Evolutionary conservation across 1,140 invertebrate species (phyloP), one percentile per base, ranked within the genome.

Genomic region (Tachypleus tridentatus): DNA sequence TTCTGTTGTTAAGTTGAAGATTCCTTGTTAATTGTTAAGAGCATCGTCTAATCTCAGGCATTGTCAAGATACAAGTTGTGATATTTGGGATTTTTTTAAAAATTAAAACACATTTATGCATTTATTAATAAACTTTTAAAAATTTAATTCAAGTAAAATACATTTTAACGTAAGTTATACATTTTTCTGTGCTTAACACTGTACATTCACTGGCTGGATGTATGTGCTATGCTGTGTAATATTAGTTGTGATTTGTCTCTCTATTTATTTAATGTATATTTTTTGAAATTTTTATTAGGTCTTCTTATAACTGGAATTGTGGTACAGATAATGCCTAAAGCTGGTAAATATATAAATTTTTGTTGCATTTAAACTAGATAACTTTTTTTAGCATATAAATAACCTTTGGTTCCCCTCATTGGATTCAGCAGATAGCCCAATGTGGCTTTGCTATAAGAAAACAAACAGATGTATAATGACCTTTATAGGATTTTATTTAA

Each of bases 231-330:
- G 29, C n/a, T 54, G n/a, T 54, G n/a, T 54, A 54, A 54, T 9
- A 54, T 3, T 54, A 8, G 4, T 3, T 54, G 53, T 9, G 4
- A 61, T 69, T 51, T 9, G 9, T 58, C 0, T 8, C 49, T 11
- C 6, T 51, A 10, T 67, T 49, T 29, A 9, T 8, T 2, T 9
- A 57, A 62, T 51, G 7, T 29, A 57, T 4, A 50, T 59, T 73
- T 68, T 66, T 61, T 70, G 29, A 59, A 70, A 70, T 58, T 61
- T 65, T 57, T 70, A 71, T 51, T 71, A 75, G 76, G 74, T 49
- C 78, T 89, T 7, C 79, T 88, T 60, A 79, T 83, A 11, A 86
- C 86, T 74, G 87, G 87, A n/a, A 81, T 86, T 4, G 82, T 86
- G 60, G 85, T 87, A 54, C 81, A 87, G 29, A 71, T 73, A 58